A percentile compares a stretch with the other conserved stretches of the same genome.
These are phyloP conservation scores for Mamestra brassicae DNA, from an alignment of 2,888 invertebrate species.

Conservation along the genomic window DNA sequence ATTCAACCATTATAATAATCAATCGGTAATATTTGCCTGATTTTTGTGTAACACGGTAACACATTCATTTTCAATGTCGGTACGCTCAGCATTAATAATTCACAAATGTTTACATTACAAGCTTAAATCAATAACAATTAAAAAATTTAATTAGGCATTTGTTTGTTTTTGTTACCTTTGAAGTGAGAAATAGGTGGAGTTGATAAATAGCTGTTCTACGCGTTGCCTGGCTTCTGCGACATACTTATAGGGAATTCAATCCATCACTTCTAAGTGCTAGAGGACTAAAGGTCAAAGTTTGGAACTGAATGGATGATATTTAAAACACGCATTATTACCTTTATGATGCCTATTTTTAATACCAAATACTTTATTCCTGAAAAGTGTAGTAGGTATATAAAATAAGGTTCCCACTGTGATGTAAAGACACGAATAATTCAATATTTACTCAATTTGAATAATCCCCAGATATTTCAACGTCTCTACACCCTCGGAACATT, in stretches of 20 bases:
- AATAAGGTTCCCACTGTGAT: background rate
- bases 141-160: constrained; percentile 10
- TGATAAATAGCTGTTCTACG: constrained; percentile 20
- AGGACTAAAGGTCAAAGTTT: background rate
- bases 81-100: constrained; percentile 11
- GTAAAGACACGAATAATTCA: background rate
- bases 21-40: constrained; percentile 13
- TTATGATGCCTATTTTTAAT: too few species aligned
- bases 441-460: background rate
- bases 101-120: constrained; percentile 23
- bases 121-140: constrained; percentile 23
- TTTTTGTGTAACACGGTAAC: background rate
- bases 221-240: background rate
- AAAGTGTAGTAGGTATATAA: background rate
- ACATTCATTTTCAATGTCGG: background rate
- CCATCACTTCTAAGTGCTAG: constrained; percentile 9
- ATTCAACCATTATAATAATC: constrained; percentile 9
- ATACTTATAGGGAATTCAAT: background rate
- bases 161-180: constrained; percentile 11
- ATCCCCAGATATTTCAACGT: background rate
- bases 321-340: too few species aligned
- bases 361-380: background rate
- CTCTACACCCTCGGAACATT: background rate
- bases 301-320: too few species aligned
- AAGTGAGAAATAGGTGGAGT: constrained; percentile 26